Evolutionary conservation across 2,113 vertebrate species (phyloP), one percentile per base, ranked within the genome.

Genomic region (Reinhardtius hippoglossoides): DNA sequence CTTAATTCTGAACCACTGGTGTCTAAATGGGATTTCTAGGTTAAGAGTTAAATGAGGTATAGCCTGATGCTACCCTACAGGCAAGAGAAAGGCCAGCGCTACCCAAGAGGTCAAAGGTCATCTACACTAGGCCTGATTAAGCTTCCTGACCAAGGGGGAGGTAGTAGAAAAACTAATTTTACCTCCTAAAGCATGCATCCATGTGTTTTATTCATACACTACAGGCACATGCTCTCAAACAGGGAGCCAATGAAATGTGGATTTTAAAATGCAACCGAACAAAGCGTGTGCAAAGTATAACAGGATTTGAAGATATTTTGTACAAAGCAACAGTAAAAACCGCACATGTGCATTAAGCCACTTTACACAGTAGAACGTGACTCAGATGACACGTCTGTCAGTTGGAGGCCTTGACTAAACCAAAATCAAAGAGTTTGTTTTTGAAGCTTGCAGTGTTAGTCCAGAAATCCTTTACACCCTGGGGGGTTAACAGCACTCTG

Each of bases 401-500:
- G 8, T 57, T 58, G 20, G 9, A 61, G 8, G 40, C 5, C n/a
- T 71, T 54, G 44, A 79, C 31, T 24, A 76, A 65, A 70, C 74
- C 58, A n/a, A 81, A 71, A 86, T 70, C 35, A 70, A 66, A 71
- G 40, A 69, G 71, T 83, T 86, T 88, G 67, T 81, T 87, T 88
- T 82, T 68, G 8, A 69, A 71, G 80, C 58, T 10, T 42, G 23
- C 55, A 59, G 68, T 85, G 79, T 83, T 89, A 63, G 79, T 86
- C 67, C 67, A 80, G 59, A 80, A 85, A 80, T 83, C 71, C 58
- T 89, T 83, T 60, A 82, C 81, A 80, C 82, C 70, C 83, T 59
- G 69, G 80, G 88, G 89, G 87, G 66, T 88, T 78, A 85, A 86
- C 72, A 80, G 78, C 82, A 89, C 80, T 76, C 80, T 81, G 56